phyloP scores from a whole-genome alignment of 2,113 vertebrate genomes.

The Spea bombifrons region DNA sequence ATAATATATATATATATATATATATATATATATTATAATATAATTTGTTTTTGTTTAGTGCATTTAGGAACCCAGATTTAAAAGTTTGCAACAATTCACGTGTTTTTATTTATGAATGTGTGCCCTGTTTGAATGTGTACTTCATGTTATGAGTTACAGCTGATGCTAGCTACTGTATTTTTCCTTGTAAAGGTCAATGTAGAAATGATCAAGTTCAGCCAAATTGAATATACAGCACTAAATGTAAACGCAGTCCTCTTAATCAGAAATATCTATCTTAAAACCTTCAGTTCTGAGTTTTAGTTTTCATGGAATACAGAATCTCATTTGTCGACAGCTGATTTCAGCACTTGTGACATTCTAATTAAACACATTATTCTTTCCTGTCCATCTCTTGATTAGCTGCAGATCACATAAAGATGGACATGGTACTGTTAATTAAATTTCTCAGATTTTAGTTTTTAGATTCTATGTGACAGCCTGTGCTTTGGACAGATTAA shows the following conservation, averaged over 20 bases:
- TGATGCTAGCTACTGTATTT: too few relatives aligned
- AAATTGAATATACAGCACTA: constrained; percentile 1
- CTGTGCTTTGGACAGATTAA: constrained; percentile 52
- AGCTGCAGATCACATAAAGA: constrained; percentile 48
- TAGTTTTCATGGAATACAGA: constrained; percentile 19
- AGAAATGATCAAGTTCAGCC: not conserved
- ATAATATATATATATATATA: too few relatives aligned
- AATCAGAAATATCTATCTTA: constrained; percentile 15
- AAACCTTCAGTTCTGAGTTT: constrained; percentile 2
- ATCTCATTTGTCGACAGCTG: constrained; percentile 11
- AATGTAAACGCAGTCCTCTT: constrained; percentile 28
- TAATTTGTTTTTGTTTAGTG: too few relatives aligned
- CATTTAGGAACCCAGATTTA: too few relatives aligned
- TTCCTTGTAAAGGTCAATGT: too few relatives aligned
- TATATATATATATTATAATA: too few relatives aligned
- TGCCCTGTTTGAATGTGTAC: too few relatives aligned
- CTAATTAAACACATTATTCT: constrained; percentile 50
- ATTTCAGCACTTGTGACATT: constrained; percentile 50
- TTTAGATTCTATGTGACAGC: constrained; percentile 53
- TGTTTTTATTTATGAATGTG: too few relatives aligned
- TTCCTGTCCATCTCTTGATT: constrained; percentile 51
- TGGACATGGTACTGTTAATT: constrained; percentile 51
- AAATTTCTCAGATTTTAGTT: constrained; percentile 48
- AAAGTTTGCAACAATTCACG: too few relatives aligned
- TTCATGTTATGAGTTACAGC: too few relatives aligned